A percentile compares a stretch with the other conserved stretches of the same genome.
These are phyloP conservation scores for Pleuronectes platessa DNA, from an alignment of 2,113 vertebrate genomes.

Conservation along the genomic window DNA sequence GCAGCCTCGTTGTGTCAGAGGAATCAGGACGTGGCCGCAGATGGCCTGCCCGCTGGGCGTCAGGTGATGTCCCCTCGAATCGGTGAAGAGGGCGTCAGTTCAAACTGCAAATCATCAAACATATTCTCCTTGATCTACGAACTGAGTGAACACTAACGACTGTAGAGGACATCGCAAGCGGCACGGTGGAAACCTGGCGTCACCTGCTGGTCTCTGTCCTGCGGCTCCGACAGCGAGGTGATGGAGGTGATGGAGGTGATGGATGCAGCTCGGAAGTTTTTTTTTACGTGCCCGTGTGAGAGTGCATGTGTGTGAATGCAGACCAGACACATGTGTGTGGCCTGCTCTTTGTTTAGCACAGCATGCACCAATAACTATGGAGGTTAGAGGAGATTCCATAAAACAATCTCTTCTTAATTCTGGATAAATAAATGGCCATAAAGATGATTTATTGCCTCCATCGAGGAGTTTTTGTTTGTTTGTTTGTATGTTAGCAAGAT, in stretches of 20 bases:
- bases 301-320: background rate
- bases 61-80: background rate
- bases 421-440: background rate
- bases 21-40: background rate
- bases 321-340: no score
- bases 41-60: background rate
- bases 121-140: background rate
- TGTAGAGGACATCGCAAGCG: background rate
- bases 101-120: background rate
- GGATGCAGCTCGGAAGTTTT: background rate
- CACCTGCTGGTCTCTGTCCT: slow-evolving; percentile 18
- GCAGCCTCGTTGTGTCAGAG: background rate
- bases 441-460: background rate
- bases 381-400: background rate
- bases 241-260: no score
- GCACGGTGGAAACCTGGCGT: background rate
- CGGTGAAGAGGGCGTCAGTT: background rate
- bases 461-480: no score
- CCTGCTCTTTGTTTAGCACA: no score
- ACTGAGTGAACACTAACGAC: slow-evolving; percentile 8
- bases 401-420: background rate
- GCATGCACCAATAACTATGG: background rate
- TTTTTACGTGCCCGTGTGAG: background rate
- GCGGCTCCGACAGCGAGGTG: background rate
- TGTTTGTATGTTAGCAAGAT: no score